Evolutionary conservation across 2,888 invertebrate species (phyloP), one percentile per base, ranked within the genome.

Genomic region (Anthophora plumipes): DNA sequence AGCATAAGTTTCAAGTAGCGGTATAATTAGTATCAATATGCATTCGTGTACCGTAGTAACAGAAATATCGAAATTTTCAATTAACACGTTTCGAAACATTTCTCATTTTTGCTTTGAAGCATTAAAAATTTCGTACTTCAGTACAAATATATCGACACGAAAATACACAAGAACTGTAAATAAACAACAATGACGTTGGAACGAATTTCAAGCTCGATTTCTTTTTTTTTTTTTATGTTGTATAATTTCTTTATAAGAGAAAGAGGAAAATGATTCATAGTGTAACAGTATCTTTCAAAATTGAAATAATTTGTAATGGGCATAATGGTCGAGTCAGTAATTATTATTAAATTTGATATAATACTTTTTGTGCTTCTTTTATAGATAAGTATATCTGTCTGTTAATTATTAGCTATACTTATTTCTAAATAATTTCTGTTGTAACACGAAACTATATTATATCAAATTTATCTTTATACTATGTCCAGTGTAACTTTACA

Each of bases 401-500:
- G 59, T 43, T 63, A 54, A 67, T 77, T 74, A 84, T 64, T 64
- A 76, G 50, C 59, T 71, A 76, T 77, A 70, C 55, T 43, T 54
- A 60, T 59, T 79, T 80, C 48, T 74, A 73, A 48, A 54, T 84
- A 79, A 46, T 75, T 70, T 80, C 50, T 84, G 69, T 72, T 71
- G 69, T 85, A 68, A 77, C 60, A 52, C 59, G 61, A 74, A 74
- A 55, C 52, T 61, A 84, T 86, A 83, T 81, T 85, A 77, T 82
- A 83, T 84, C 74, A 83, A 89, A 81, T 88, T 86, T 90, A 83
- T 86, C 86, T 89, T 80, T 77, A 88, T 90, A 88, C 90, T 89
- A 89, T 89, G 86, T 83, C 87, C 89, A 88, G 84, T 88, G 88
- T 90, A 88, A 89, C 52, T 76, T n/a, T 31, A 31, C 31, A 31